Evolutionary conservation across 2,888 invertebrate genomes (phyloP).

Genomic region (Caenorhabditis parvicauda): DNA sequence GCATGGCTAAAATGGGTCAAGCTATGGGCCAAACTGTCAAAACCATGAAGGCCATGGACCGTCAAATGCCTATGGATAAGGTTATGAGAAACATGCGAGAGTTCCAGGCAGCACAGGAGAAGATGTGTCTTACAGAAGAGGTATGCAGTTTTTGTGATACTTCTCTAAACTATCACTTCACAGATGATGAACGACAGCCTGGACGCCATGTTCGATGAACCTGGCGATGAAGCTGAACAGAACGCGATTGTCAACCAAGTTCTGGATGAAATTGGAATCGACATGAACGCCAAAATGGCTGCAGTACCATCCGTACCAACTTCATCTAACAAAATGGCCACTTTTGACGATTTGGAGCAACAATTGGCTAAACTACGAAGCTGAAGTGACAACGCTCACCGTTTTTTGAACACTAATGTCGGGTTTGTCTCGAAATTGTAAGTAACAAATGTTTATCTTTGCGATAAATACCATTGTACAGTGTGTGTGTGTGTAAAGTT

Average conservation of each 20-base stretch:
- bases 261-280: constrained; percentile 93
- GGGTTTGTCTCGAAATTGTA: no score
- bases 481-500: no score
- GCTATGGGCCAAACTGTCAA: constrained; percentile 85
- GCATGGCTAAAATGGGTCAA: constrained; percentile 81
- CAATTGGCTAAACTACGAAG: constrained; percentile 29
- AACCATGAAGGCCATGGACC: constrained; percentile 85
- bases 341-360: constrained; percentile 28
- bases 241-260: constrained; percentile 85
- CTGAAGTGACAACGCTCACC: constrained; percentile 13
- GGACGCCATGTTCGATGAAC: constrained; percentile 83
- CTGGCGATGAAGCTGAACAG: constrained; percentile 85
- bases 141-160: constrained; percentile 67
- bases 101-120: constrained; percentile 80
- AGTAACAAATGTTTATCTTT: no score
- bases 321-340: background rate
- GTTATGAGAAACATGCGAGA: constrained; percentile 80
- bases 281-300: constrained; percentile 70
- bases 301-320: constrained; percentile 14
- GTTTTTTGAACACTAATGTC: no score
- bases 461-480: no score
- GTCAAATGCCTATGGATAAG: constrained; percentile 65
- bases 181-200: constrained; percentile 76
- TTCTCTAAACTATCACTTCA: constrained; percentile 5
- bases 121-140: constrained; percentile 93